These are phyloP conservation scores for Plutella xylostella DNA, from an alignment of 2,888 invertebrate genomes.

Conservation along the genomic window DNA sequence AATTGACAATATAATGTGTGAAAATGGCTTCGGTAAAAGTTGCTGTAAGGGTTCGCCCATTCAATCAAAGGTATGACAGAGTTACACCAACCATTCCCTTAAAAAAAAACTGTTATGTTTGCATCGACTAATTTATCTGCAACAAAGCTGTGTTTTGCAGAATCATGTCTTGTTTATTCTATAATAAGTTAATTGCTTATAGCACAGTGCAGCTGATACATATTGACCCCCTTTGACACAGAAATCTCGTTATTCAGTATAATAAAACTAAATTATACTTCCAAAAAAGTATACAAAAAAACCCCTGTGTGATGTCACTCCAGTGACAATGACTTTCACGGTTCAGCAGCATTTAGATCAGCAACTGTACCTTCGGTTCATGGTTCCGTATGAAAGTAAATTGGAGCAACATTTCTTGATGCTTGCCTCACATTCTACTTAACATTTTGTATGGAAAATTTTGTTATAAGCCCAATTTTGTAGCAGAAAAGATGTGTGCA, in stretches of 20 bases:
- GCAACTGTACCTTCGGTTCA: constrained; percentile 53
- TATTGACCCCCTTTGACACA: no score
- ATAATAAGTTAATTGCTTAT: no score
- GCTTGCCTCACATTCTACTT: not conserved
- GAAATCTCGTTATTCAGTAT: no score
- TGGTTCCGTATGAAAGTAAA: constrained; percentile 43
- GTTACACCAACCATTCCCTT: constrained; percentile 17
- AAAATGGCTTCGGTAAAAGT: constrained; percentile 93
- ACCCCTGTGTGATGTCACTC: constrained; percentile 61
- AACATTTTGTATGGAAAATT: no score
- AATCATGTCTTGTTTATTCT: constrained; percentile 25
- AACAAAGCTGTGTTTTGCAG: constrained; percentile 16
- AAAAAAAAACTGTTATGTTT: constrained; percentile 15
- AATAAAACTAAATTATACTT: constrained; percentile 6
- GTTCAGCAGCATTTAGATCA: constrained; percentile 64
- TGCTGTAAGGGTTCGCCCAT: constrained; percentile 90
- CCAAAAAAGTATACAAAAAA: constrained; percentile 50
- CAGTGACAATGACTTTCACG: constrained; percentile 67
- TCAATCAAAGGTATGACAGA: constrained; percentile 81
- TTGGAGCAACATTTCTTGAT: not conserved
- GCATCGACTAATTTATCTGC: constrained; percentile 4
- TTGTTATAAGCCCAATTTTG: no score
- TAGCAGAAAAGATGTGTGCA: no score
- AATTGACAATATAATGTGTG: constrained; percentile 62
- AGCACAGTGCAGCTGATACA: not conserved